Conservation (phyloP, 2,888 invertebrate species). For the Leptopilina syphax region DNA sequence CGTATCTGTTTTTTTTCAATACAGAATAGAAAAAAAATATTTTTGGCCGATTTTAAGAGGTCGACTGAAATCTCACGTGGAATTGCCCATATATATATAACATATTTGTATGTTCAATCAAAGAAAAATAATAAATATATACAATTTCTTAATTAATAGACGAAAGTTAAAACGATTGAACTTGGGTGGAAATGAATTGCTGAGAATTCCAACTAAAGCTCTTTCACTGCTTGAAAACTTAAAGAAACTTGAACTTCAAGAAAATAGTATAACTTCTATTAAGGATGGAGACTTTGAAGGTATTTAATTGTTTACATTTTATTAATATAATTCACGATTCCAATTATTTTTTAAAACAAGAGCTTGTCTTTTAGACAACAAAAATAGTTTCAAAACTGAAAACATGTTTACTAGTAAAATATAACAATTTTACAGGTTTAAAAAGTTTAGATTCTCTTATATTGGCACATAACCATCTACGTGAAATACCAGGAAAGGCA, state of each 20-base stretch:
- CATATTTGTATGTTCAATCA: too few relatives aligned
- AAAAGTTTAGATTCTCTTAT: constrained; percentile 89
- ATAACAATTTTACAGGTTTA: constrained; percentile 80
- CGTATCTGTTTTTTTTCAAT: too few relatives aligned
- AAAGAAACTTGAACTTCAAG: constrained; percentile 92
- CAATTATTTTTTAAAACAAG: too few relatives aligned
- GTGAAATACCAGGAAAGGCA: constrained; percentile 87
- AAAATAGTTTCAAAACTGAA: too few relatives aligned
- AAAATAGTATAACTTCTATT: constrained; percentile 88
- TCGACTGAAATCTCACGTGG: too few relatives aligned
- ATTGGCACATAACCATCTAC: constrained; percentile 90
- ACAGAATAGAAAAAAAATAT: too few relatives aligned
- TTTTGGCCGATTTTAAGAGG: too few relatives aligned
- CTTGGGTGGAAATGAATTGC: constrained; percentile 89
- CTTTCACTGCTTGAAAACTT: constrained; percentile 88
- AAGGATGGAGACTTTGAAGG: constrained; percentile 92
- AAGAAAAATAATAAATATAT: too few relatives aligned
- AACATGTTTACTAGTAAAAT: constrained; percentile 36
- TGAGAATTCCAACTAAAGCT: constrained; percentile 87
- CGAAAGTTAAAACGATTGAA: constrained; percentile 89
- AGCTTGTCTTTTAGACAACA: too few relatives aligned
- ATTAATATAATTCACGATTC: too few relatives aligned
- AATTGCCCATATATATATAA: too few relatives aligned
- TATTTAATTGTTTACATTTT: constrained; percentile 69
- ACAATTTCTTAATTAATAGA: constrained; percentile 74